Evolutionary conservation across 2,113 vertebrate species (phyloP), one percentile per base, ranked within the genome.

Genomic region (Psittacula cyanocephala): DNA sequence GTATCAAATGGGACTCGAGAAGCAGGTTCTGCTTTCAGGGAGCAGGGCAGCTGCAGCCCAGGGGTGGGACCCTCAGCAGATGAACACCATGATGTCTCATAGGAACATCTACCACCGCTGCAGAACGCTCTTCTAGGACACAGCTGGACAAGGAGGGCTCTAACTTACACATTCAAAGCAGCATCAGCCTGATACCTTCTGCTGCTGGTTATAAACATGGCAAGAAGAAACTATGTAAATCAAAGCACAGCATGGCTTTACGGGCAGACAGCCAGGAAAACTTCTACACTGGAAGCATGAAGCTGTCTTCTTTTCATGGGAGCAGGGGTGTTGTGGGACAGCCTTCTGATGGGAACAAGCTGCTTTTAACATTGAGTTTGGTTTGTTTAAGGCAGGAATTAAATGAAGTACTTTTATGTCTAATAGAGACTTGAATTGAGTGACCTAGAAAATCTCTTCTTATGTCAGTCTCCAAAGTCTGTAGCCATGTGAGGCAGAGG

Each of bases 1-100:
- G 53, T 67, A 49, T 19, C 9, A 10, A 49, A 50, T 0, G 1
- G 2, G 16, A 65, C 22, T 15, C 0, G 0, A 81, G 31, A 31
- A 31, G 52, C n/a, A 80, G 44, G 39, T 80, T 46, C n/a, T 91
- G 29, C 22, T 6, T 6, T 39, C 2, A 7, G 27, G 39, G 41
- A 82, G 41, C 50, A 57, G 25, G 13, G 33, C 28, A 62, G 65
- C 33, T 3, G 1, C 37, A 57, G 16, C 47, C 49, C 18, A 25
- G 16, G 77, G 39, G 71, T 18, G 39, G 9, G 18, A 60, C 31
- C 23, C 11, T 44, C 76, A 64, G 49, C 49, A 65, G 57, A 47
- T 7, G 22, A 24, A 41, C 28, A 57, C 33, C 2, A 1, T 1
- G 2, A 50, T 1, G 1, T 27, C 70, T 39, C 20, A 39, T 28